A percentile compares a stretch with the other conserved stretches of the same genome.
Evolutionary conservation across 2,113 vertebrate species (phyloP).

Genomic region (Orientallactaga bullata): DNA sequence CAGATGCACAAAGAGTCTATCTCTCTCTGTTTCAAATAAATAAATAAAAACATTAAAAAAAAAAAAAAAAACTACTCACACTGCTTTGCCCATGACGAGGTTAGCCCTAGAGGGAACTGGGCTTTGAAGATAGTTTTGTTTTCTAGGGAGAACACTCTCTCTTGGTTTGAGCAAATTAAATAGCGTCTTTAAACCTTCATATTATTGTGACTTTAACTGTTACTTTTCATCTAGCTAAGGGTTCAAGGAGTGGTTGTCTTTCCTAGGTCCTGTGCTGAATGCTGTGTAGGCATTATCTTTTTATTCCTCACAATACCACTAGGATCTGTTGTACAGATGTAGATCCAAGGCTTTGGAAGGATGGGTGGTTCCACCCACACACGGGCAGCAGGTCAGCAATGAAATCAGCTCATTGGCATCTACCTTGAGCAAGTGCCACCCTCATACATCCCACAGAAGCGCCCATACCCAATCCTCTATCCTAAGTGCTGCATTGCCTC

Average conservation of each 20-base stretch:
- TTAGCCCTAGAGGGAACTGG: not conserved
- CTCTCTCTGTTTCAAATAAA: too few species aligned
- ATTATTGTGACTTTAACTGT: not conserved
- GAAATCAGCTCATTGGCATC: not conserved
- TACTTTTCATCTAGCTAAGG: not conserved
- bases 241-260: not conserved
- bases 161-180: not conserved
- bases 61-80: too few species aligned
- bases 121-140: slow-evolving; percentile 2
- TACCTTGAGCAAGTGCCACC: rapidly evolving
- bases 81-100: not conserved
- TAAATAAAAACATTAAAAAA: too few species aligned
- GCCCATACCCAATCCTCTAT: too few species aligned
- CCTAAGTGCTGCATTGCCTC: not conserved
- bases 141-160: not conserved
- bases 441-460: not conserved
- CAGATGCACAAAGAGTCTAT: too few species aligned
- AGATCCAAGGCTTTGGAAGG: not conserved
- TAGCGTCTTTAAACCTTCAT: not conserved
- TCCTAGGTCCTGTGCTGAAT: not conserved
- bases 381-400: not conserved
- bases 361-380: not conserved
- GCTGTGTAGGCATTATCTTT: not conserved
- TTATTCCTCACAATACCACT: too few species aligned
- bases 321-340: not conserved